phyloP scores from a whole-genome alignment of 2,113 vertebrate species.

The Stigmatopora nigra region DNA sequence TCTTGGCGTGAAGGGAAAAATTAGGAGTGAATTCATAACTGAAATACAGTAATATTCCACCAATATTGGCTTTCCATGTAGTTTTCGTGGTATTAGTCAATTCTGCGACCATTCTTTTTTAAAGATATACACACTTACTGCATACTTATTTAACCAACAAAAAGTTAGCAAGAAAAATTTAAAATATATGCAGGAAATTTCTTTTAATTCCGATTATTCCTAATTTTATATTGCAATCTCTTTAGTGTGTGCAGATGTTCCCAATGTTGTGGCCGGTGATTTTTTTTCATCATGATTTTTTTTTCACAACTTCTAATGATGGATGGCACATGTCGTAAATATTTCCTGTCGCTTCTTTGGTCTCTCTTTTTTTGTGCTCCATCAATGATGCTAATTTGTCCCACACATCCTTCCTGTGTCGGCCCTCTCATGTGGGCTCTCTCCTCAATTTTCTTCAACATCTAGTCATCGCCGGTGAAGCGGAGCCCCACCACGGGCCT shows the following conservation, averaged over 20 bases:
- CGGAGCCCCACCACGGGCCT: not conserved
- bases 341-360: slow-evolving; percentile 6
- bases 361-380: slow-evolving; percentile 10
- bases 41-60: too few species aligned
- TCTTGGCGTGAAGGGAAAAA: slow-evolving; percentile 1
- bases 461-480: slow-evolving; percentile 3
- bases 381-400: slow-evolving; percentile 8
- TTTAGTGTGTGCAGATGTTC: slow-evolving; percentile 2
- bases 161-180: too few species aligned
- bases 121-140: too few species aligned
- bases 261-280: not conserved
- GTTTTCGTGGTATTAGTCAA: too few species aligned
- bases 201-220: not conserved
- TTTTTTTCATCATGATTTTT: not conserved
- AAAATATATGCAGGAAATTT: too few species aligned
- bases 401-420: slow-evolving; percentile 9
- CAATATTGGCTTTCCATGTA: too few species aligned
- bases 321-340: slow-evolving; percentile 3
- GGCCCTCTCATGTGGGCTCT: slow-evolving; percentile 8
- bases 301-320: not conserved
- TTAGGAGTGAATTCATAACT: slow-evolving; percentile 17
- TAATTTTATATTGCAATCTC: not conserved
- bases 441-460: not conserved
- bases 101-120: too few species aligned
- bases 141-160: too few species aligned